Base-by-base conservation (phyloP, 1,140 invertebrate species). In the Saccostrea cuccullata region DNA sequence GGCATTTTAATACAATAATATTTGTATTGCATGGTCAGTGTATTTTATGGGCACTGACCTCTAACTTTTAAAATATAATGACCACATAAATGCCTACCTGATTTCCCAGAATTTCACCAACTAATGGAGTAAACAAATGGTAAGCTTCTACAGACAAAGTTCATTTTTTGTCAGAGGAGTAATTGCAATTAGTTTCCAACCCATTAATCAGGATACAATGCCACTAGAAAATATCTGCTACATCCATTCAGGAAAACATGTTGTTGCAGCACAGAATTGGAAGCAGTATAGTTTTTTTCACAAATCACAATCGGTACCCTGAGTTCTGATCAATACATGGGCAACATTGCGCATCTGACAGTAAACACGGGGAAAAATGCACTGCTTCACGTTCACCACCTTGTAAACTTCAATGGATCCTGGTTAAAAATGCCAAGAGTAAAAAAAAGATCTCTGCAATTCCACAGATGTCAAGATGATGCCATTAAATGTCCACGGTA, bases 1-100 rank as follows among this genome's bases (percentile, higher is more conserved):
- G 70, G 30, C 70, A 77, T 77, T 77, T 77, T 77, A 77, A 77
- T 77, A 30, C 70, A 77, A 77, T 67, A 23, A 67, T 77, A 77
- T 77, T 77, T 77, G 70, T 36, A 77, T 77, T 77, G 70, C 26
- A 77, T 30, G 23, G 70, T 77, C 70, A 77, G 26, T 36, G 26
- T 77, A 77, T 77, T 77, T 47, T 77, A 77, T 77, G 70, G 70
- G 13, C 70, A 77, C 70, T 77, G 30, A 77, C 70, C 70, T 77
- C 30, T 77, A 36, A 12, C 26, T 77, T 77, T 47, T 77, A 26
- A 30, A 2, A 12, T 36, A 26, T 30, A 77, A 77, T 77, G 26
- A 30, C 26, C 70, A 77, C 30, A 77, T 15, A 36, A 77, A 77
- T 77, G 26, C 70, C 70, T 77, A 77, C 70, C 70, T 77, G 70